Conservation (phyloP, 2,888 invertebrate species). For the Sussaba pulchella region DNA sequence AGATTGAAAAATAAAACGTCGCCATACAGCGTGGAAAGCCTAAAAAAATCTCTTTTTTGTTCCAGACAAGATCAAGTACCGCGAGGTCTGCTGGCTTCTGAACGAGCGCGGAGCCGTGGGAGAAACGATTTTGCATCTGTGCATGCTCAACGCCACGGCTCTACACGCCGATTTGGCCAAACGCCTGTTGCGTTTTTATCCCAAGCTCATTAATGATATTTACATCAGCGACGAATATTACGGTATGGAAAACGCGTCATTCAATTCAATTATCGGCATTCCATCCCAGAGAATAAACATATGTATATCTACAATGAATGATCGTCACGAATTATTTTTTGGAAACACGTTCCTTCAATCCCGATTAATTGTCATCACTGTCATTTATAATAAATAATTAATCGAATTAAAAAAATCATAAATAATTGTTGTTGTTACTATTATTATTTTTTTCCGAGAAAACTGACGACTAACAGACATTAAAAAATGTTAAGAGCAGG, state of each 20-base stretch:
- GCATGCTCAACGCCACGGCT: constrained; percentile 95
- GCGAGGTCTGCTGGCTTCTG: constrained; percentile 96
- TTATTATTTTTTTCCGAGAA: no score
- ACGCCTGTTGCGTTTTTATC: constrained; percentile 95
- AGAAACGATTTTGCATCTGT: constrained; percentile 97
- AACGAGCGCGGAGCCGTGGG: constrained; percentile 97
- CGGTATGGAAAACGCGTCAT: constrained; percentile 86
- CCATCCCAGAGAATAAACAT: neutral
- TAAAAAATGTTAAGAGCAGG: no score
- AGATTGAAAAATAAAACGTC: no score
- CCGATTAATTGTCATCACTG: no score
- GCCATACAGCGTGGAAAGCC: no score
- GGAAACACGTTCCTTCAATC: no score
- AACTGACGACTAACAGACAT: no score
- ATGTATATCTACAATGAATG: no score
- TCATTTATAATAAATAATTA: no score
- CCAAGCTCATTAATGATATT: constrained; percentile 97
- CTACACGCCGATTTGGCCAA: constrained; percentile 97
- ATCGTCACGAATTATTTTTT: no score
- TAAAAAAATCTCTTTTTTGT: no score
- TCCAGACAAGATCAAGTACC: constrained; percentile 86
- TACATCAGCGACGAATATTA: constrained; percentile 99
- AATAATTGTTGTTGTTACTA: no score
- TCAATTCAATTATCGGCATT: constrained; percentile 11
- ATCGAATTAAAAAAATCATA: constrained; percentile 46